Conservation (phyloP, 2,113 vertebrate genomes). For the Hippolais icterina region DNA sequence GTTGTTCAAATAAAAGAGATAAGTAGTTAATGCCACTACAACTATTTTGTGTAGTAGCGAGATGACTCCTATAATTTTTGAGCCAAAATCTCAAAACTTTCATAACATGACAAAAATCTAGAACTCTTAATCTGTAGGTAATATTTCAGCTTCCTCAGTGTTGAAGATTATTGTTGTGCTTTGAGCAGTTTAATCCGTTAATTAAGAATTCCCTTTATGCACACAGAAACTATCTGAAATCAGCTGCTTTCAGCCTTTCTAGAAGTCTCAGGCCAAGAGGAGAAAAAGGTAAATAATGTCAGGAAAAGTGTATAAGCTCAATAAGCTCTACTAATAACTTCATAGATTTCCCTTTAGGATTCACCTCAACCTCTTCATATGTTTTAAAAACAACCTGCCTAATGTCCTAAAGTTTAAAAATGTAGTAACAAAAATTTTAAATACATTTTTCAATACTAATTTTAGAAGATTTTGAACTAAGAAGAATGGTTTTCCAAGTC, state of each 20-base stretch:
- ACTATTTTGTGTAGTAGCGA: not conserved
- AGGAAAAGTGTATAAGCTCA: not conserved
- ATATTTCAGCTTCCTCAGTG: not conserved
- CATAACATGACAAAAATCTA: not conserved
- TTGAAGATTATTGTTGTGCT: not conserved
- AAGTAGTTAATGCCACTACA: not conserved
- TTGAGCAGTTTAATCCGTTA: not conserved
- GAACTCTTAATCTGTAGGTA: not conserved
- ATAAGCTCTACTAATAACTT: not conserved
- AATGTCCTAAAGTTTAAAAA: not conserved
- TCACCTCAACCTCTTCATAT: not conserved
- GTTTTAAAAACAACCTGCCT: not conserved
- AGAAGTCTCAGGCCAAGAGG: not conserved
- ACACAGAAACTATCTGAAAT: not conserved
- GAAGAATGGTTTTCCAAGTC: not conserved
- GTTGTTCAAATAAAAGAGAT: not conserved
- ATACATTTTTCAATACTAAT: not conserved
- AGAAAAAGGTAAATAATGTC: constrained; percentile 1
- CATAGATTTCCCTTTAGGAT: not conserved
- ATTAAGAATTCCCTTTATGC: not conserved
- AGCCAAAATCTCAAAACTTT: not conserved
- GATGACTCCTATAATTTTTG: not conserved
- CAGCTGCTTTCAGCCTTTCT: not conserved
- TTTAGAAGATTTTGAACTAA: not conserved
- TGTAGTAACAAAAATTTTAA: not conserved